Evolutionary conservation across 2,113 vertebrate genomes (phyloP), one percentile per base, ranked within the genome.

Genomic region (Eonycteris spelaea): DNA sequence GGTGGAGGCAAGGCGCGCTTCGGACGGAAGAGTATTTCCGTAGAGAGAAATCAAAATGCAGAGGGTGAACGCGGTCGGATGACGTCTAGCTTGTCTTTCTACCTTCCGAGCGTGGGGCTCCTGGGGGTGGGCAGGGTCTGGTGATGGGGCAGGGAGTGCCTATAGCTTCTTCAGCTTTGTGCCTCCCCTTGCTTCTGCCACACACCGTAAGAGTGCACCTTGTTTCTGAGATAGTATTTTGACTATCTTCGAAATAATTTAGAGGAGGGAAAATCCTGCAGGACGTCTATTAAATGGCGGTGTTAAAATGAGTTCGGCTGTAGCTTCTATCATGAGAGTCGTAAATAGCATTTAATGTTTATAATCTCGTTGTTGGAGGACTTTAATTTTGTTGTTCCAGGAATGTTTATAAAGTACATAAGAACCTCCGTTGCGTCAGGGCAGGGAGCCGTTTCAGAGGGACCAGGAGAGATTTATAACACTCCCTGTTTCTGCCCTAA

Each of bases 381-480:
- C 92, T 96, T 97, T 97, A 96, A 97, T 97, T 97, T 95, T 97
- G 40, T 68, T 95, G 91, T 93, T 95, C 96, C 73, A 91, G 74
- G 91, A 85, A 95, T 80, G 97, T 97, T 97, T 95, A 94, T 92
- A 94, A 91, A 90, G 70, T 68, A 59, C 43, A 90, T 61, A 94
- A 70, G 30, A 88, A 97, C 33, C 71, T 33, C 85, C 97, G 51
- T 30, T 92, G 55, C 78, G 92, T 96, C 71, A 61, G 68, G 53
- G 86, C 63, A 26, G 77, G 90, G 83, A 57, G 38, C 18, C 77
- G 0, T 91, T 95, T 97, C 93, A 55, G 79, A 90, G 40, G 96
- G 45, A 96, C 63, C 67, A 63, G 6, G 85, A 71, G 82, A 94
- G 70, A 84, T 94, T 30, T 97, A 90, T 75, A 91, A 33, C 2